A percentile compares a stretch with the other conserved stretches of the same genome.
Conservation (phyloP, 53 echinoderm and acorn worm genomes). For the Hippasteria phrygiana region DNA sequence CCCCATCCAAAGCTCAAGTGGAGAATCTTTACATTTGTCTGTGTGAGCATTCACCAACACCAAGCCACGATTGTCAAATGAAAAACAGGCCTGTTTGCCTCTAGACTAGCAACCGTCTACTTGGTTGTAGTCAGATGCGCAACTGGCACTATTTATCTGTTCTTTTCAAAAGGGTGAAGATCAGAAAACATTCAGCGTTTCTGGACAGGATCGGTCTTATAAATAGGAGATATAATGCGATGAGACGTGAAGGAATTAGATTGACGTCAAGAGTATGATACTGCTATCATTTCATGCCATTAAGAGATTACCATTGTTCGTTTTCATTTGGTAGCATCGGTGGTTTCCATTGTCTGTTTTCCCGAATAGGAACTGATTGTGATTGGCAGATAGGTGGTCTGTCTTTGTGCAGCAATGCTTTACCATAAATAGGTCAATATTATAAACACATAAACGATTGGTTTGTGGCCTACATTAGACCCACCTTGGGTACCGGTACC, state of each 20-base stretch:
- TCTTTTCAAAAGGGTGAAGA: slow-evolving; percentile 1
- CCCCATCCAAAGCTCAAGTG: slow-evolving; percentile 61
- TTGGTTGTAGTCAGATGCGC: slow-evolving; percentile 24
- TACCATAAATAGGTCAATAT: no score
- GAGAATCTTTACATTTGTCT: slow-evolving; percentile 13
- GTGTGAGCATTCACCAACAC: background rate
- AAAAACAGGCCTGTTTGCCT: slow-evolving; percentile 16
- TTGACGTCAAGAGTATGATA: background rate
- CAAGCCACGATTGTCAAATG: background rate
- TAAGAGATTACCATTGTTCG: background rate
- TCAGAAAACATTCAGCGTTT: background rate
- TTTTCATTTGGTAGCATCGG: background rate
- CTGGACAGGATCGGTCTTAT: background rate
- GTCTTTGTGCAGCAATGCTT: background rate
- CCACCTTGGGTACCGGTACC: no score
- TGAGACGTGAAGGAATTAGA: background rate
- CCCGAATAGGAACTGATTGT: background rate
- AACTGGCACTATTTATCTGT: slow-evolving; percentile 15
- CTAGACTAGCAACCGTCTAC: slow-evolving; percentile 50
- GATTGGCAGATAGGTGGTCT: background rate
- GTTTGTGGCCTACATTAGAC: no score
- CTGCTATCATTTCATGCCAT: background rate
- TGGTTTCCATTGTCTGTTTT: background rate
- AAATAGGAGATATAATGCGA: background rate
- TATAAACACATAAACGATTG: no score